Evolutionary conservation across 2,113 vertebrate species (phyloP).

Genomic region (Nycticryphes semicollaris): DNA sequence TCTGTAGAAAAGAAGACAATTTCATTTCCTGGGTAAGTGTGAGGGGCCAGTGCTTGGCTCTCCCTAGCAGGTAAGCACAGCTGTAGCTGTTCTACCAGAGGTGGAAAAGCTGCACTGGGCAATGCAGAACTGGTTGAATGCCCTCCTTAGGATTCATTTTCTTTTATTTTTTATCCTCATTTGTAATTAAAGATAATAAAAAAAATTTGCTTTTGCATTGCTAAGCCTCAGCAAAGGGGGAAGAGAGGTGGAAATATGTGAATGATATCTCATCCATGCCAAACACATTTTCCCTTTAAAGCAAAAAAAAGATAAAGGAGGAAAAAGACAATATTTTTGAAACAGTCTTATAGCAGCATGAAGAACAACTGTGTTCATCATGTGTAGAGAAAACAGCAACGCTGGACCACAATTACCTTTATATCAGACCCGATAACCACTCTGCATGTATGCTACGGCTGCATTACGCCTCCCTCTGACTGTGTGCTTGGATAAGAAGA

Average conservation of each 20-base stretch:
- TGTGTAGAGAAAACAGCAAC: background rate
- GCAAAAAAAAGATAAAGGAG: background rate
- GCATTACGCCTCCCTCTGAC: background rate
- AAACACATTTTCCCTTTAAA: background rate
- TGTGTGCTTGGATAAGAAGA: background rate
- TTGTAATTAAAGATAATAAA: background rate
- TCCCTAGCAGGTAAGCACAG: background rate
- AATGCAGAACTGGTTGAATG: background rate
- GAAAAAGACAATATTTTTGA: background rate
- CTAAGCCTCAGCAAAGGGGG: background rate
- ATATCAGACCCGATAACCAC: background rate
- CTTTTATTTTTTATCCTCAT: background rate
- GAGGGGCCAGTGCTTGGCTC: background rate
- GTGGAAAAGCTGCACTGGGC: background rate
- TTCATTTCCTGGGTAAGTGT: background rate
- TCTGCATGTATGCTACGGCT: background rate
- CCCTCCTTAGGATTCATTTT: background rate
- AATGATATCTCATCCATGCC: background rate
- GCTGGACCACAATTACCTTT: background rate
- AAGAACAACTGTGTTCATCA: background rate
- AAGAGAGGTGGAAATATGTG: background rate
- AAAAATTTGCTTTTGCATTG: background rate
- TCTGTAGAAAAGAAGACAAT: constrained; percentile 9
- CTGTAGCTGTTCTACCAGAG: background rate
- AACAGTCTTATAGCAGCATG: background rate